Evolutionary conservation across 2,888 invertebrate species (phyloP).

Genomic region (Macrophya alboannulata): DNA sequence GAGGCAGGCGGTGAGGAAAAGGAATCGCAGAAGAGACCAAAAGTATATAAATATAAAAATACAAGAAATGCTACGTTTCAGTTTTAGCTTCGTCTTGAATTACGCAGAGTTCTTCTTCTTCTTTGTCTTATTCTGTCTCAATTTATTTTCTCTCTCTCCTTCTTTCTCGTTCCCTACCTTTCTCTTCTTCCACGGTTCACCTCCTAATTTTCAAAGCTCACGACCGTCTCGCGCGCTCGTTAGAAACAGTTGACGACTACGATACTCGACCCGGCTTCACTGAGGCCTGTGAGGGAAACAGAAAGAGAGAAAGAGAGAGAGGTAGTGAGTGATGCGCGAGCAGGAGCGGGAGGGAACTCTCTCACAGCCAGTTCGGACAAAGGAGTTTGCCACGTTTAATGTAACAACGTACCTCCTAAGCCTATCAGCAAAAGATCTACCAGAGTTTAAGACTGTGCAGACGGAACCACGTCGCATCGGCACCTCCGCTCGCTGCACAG

Average conservation of each 20-base stretch:
- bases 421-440: slow-evolving; percentile 43
- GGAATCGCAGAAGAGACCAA: background rate
- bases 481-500: background rate
- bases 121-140: slow-evolving; percentile 14
- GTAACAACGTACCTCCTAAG: slow-evolving; percentile 19
- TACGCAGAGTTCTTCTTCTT: slow-evolving; percentile 28
- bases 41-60: background rate
- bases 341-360: slow-evolving; percentile 8
- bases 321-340: background rate
- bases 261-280: slow-evolving; percentile 23
- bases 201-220: slow-evolving; percentile 52
- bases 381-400: slow-evolving; percentile 55
- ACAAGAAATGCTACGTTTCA: background rate
- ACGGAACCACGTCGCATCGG: background rate
- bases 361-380: slow-evolving; percentile 50
- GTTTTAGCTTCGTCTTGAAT: slow-evolving; percentile 41
- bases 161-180: background rate
- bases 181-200: slow-evolving; percentile 44
- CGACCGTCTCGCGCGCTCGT: slow-evolving; percentile 39
- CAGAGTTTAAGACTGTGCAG: slow-evolving; percentile 26
- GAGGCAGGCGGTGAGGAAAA: background rate
- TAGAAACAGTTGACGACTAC: slow-evolving; percentile 49
- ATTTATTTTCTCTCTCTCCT: background rate
- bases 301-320: background rate
- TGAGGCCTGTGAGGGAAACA: background rate